Conservation (phyloP, 2,113 vertebrate species). For the Semicossyphus pulcher region DNA sequence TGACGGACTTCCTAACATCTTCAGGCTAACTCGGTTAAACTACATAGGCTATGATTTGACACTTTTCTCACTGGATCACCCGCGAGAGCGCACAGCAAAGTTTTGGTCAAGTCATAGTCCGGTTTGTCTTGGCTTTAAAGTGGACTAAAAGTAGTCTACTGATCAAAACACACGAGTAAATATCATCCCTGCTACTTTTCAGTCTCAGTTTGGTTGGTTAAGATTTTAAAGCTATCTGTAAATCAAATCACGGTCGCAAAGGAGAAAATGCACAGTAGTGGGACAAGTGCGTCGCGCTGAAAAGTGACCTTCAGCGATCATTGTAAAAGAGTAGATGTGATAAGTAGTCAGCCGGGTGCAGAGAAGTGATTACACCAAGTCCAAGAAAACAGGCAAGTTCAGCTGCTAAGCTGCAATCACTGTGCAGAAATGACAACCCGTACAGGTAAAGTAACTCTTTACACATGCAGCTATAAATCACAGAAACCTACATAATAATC, state of each 20-base stretch:
- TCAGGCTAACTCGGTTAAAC: constrained; percentile 13
- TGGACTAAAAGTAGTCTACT: constrained; percentile 23
- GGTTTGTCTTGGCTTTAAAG: constrained; percentile 8
- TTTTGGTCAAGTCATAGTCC: constrained; percentile 66
- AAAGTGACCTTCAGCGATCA: constrained; percentile 62
- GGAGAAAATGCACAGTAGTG: constrained; percentile 33
- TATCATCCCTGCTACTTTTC: not conserved
- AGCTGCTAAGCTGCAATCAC: constrained; percentile 40
- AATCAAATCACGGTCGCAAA: constrained; percentile 55
- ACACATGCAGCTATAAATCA: not conserved
- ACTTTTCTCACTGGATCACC: constrained; percentile 21
- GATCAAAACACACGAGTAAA: not conserved
- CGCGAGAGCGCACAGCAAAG: constrained; percentile 34
- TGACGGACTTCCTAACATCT: constrained; percentile 83
- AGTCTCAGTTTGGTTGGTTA: not conserved
- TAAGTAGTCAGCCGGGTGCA: constrained; percentile 20
- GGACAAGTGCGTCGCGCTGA: constrained; percentile 44
- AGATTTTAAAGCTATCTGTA: constrained; percentile 67
- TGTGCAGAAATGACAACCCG: not conserved
- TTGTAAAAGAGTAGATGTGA: constrained; percentile 55
- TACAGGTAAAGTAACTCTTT: not conserved
- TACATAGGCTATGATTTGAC: constrained; percentile 26
- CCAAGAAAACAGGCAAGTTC: constrained; percentile 4
- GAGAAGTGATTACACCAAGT: constrained; percentile 18
- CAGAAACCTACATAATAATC: not conserved